A percentile compares a stretch with the other conserved stretches of the same genome.
phyloP scores from a whole-genome alignment of 1,140 invertebrate genomes.

The Bathynomus jamesi region DNA sequence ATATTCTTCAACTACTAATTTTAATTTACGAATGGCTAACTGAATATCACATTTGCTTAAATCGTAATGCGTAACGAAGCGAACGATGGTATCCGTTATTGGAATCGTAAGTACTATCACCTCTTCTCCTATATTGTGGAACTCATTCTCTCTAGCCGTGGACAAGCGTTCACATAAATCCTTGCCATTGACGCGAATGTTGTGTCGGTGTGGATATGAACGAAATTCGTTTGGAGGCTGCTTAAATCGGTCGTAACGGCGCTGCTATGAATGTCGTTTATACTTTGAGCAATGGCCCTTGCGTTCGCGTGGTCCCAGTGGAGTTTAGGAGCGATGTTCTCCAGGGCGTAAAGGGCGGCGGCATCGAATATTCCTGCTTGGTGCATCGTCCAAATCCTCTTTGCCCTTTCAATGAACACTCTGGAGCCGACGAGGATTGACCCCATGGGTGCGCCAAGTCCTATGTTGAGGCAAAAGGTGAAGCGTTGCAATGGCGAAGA shows the following conservation, averaged over 20 bases:
- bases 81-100: conserved; percentile 21
- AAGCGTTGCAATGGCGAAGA: conserved; percentile 62
- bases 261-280: conserved; percentile 14
- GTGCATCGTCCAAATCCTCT: conserved; percentile 69
- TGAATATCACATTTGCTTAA: conserved; percentile 26
- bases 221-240: conserved; percentile 11
- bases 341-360: conserved; percentile 70
- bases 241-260: conserved; percentile 10
- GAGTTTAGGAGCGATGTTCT: conserved; percentile 62
- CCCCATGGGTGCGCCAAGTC: conserved; percentile 78
- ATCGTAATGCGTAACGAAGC: conserved; percentile 25
- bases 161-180: conserved; percentile 11
- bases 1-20: conserved; percentile 30
- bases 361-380: conserved; percentile 82
- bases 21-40: conserved; percentile 25
- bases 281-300: conserved; percentile 52
- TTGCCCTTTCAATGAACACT: conserved; percentile 66
- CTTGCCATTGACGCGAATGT: conserved; percentile 17
- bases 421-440: conserved; percentile 71
- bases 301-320: conserved; percentile 65
- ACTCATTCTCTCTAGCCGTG: conserved; percentile 19
- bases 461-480: conserved; percentile 80
- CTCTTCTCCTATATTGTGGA: conserved; percentile 25
- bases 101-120: conserved; percentile 24
- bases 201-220: conserved; percentile 6